Base-by-base conservation (phyloP, 2,888 invertebrate species). In the Tubulanus polymorphus region DNA sequence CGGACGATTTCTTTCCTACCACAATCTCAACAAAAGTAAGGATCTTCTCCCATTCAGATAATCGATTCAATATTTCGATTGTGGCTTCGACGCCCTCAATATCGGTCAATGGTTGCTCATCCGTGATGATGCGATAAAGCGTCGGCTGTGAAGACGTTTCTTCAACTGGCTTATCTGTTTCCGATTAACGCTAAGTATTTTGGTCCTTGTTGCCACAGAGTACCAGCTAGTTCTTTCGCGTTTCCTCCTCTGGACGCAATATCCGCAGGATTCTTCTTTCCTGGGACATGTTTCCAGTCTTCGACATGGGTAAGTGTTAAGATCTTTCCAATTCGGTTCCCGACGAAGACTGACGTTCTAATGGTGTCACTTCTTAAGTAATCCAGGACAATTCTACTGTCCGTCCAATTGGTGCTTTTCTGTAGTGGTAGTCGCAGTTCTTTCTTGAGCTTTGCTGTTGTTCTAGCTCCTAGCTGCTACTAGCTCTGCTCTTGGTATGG, bases 31-130 rank as follows among this genome's bases (percentile, higher is more conserved):
- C 41, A 41, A 41, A 41, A 23, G 18, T 23, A 3, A 41, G 20
- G 18, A 41, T 41, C 41, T 41, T 41, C 41, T 41, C 3, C 41
- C 41, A 41, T 41, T 41, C 41, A 20, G 41, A 41, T 18, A 41
- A 20, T 15, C 5, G 18, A 5, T 41, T 5, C 41, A 8, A 8
- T 18, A 15, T 41, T 5, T 18, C 15, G 15, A 41, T 41, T 15
- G 41, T 41, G 6, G 5, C 15, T 5, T 41, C 6, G 6, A 41
- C 5, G 5, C 41, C 41, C n/a, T n/a, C n/a, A n/a, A n/a, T n/a
- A 15, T 41, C 20, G 41, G 18, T 15, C 5, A 15, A 5, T 15
- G 5, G 18, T 23, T 5, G 41, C 41, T 41, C 41, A 3, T 5
- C 15, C 3, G 23, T 15, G 6, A 20, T 23, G 23, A 41, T 23